Evolutionary conservation across 2,888 invertebrate genomes (phyloP), one percentile per base, ranked within the genome.

Genomic region (Pristionchus exspectatus): DNA sequence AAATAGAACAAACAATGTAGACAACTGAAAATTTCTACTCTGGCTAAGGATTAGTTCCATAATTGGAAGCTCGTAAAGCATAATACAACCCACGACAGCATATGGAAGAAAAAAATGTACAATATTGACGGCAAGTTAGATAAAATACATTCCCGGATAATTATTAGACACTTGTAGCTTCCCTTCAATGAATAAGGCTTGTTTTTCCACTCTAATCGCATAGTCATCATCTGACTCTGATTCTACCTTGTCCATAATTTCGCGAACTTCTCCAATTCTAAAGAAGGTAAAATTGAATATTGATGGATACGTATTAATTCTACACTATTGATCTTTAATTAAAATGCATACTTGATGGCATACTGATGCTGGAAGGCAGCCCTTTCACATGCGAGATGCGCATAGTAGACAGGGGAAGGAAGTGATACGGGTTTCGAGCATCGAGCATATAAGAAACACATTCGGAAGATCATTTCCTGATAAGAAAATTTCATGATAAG

Each of bases 361-460:
- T 63, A 74, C 30, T 88, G 54, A 69, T 92, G 91, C 7, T 90
- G 56, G 86, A 93, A 92, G 50, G 99, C 97, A 92, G 99, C 99
- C 94, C 99, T 96, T 96, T 99, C 99, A 90, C 99, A 99, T 90
- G 99, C 99, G 92, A 99, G 96, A 96, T 99, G 99, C 92, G 99
- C 99, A 96, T 99, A 99, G 96, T 98, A 98, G 18, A 98, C 98
- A 83, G 98, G 98, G 92, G 98, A 99, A 89, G 99, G 99, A 96
- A 99, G 98, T 94, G 98, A 98, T 92, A 99, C 99, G 91, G 98
- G 98, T 93, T 99, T 97, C 56, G 99, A 99, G 88, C 92, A 92
- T 14, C 93, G 89, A 18, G 91, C 91, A 7, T 91, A 91, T 1
- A 92, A 88, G 90, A 92, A 92, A n/a, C 44, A 50, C 44, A 50